phyloP scores from a whole-genome alignment of 2,888 invertebrate species.

The Rambutsinella grinnellia region DNA sequence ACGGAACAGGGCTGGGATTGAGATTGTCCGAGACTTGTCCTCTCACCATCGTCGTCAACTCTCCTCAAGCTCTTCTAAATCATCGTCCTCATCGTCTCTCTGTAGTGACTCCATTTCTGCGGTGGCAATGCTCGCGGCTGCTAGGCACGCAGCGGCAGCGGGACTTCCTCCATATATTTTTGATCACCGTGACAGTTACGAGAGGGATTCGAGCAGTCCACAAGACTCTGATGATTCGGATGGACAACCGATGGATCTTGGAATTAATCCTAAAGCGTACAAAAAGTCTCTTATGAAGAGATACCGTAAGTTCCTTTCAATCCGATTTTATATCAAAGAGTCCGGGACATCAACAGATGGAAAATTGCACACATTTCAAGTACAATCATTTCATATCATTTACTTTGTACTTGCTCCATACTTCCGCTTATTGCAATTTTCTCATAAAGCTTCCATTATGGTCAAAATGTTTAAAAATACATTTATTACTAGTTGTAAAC shows the following conservation, averaged over 20 bases:
- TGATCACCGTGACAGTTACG: conserved; percentile 60
- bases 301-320: conserved; percentile 83
- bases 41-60: conserved; percentile 66
- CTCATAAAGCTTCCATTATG: no score
- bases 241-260: conserved; percentile 75
- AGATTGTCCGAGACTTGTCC: conserved; percentile 65
- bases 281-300: conserved; percentile 94
- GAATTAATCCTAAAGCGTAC: conserved; percentile 75
- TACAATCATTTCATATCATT: no score
- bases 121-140: conserved; percentile 49
- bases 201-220: conserved; percentile 70
- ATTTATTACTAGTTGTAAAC: no score
- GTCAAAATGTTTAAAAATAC: no score
- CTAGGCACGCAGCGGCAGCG: conserved; percentile 68
- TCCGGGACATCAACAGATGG: not conserved
- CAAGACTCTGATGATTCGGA: conserved; percentile 77
- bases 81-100: conserved; percentile 47
- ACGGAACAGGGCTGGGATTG: conserved; percentile 37
- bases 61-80: conserved; percentile 46
- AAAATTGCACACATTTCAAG: no score
- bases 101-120: conserved; percentile 47
- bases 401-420: no score
- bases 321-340: not conserved
- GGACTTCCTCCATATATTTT: conserved; percentile 64
- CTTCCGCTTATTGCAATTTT: no score